Evolutionary conservation across 2,888 invertebrate species (phyloP).

Genomic region (Epinotia demarniana): DNA sequence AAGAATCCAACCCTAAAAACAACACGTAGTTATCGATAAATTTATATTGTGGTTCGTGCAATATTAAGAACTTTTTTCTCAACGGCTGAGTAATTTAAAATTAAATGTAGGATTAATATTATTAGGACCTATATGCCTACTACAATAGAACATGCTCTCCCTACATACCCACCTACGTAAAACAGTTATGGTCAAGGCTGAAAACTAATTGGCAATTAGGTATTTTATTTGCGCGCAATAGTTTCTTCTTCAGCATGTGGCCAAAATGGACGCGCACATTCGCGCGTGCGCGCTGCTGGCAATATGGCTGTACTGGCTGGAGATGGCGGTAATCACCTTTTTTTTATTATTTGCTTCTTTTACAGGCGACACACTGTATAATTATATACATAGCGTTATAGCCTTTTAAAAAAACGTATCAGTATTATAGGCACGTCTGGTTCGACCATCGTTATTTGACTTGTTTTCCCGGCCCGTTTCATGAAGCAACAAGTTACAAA

Average conservation of each 20-base stretch:
- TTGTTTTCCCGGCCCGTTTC: no score
- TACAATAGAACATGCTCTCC: not conserved
- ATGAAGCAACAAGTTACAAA: no score
- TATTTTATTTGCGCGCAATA: conserved; percentile 54
- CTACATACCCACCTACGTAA: not conserved
- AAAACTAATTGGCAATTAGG: conserved; percentile 62
- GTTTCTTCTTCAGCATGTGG: conserved; percentile 67
- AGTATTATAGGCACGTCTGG: no score
- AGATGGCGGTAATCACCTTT: conserved; percentile 68
- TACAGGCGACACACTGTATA: not conserved
- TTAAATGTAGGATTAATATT: not conserved
- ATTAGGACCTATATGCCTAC: not conserved
- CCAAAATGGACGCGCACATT: conserved; percentile 72
- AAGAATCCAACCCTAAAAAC: no score
- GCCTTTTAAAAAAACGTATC: no score
- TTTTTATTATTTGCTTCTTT: not conserved
- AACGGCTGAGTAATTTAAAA: no score
- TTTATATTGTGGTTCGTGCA: no score
- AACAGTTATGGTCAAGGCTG: conserved; percentile 32
- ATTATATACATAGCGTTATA: no score
- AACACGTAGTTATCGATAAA: no score
- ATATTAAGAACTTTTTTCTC: no score
- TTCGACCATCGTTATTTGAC: no score
- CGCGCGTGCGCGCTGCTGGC: conserved; percentile 70
- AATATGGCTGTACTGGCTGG: conserved; percentile 66